A percentile compares a stretch with the other conserved stretches of the same genome.
Conservation (phyloP, 1,140 invertebrate species). For the Lordiphosa stackelbergi region DNA sequence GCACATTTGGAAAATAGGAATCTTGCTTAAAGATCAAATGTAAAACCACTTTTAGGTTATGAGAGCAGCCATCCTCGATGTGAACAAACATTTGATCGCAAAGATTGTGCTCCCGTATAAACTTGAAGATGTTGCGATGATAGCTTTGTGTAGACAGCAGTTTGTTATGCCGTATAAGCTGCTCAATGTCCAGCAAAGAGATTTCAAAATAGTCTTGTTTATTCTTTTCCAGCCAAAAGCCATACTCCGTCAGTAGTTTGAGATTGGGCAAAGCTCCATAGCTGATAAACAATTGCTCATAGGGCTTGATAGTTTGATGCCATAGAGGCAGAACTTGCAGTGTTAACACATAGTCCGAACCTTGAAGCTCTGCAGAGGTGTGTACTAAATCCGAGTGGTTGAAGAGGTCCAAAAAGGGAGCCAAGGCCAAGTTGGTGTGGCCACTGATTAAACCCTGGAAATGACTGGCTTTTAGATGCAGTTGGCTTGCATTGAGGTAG, state of each 20-base stretch:
- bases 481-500: constrained; percentile 72
- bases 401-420: constrained; percentile 88
- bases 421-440: constrained; percentile 82
- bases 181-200: constrained; percentile 77
- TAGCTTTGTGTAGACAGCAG: constrained; percentile 46
- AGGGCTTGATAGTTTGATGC: constrained; percentile 71
- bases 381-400: constrained; percentile 83
- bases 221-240: constrained; percentile 84
- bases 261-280: constrained; percentile 85
- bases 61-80: constrained; percentile 72
- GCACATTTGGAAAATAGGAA: constrained; percentile 62
- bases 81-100: constrained; percentile 77
- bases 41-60: constrained; percentile 77
- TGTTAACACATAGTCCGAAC: constrained; percentile 59
- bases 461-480: constrained; percentile 25
- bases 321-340: constrained; percentile 79
- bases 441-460: constrained; percentile 76
- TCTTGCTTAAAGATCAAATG: constrained; percentile 73
- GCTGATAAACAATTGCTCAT: constrained; percentile 85
- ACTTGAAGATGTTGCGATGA: constrained; percentile 78
- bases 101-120: constrained; percentile 78
- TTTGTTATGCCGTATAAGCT: constrained; percentile 61
- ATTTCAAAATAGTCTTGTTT: constrained; percentile 80
- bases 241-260: constrained; percentile 85
- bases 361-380: constrained; percentile 77